Evolutionary conservation across 2,888 invertebrate genomes (phyloP).

Genomic region (Temnothorax rugatulus): DNA sequence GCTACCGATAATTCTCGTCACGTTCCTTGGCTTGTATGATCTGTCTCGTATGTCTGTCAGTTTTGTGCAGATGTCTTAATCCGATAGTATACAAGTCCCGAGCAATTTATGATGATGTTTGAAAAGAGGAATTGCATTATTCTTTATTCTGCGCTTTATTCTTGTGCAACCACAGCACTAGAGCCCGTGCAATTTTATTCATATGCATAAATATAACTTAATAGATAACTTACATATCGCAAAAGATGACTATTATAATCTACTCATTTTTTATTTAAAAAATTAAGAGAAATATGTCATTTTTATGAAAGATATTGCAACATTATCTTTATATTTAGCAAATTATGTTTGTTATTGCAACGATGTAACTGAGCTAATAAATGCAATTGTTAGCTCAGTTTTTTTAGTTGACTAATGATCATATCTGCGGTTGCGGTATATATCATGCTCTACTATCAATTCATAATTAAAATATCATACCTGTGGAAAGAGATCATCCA

Average conservation of each 20-base stretch:
- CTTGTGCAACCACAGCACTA: not conserved
- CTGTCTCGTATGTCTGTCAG: conserved; percentile 61
- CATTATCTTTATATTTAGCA: not conserved
- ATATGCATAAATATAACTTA: conserved; percentile 6
- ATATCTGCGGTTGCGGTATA: not conserved
- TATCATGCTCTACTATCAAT: not conserved
- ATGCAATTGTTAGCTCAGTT: not conserved
- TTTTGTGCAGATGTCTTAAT: conserved; percentile 75
- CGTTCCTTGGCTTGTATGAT: conserved; percentile 71
- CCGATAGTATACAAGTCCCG: conserved; percentile 66
- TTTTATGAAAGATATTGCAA: not conserved
- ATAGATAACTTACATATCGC: not conserved
- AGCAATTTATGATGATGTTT: conserved; percentile 59
- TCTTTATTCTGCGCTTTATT: not conserved
- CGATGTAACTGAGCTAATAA: not conserved
- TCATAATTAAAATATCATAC: conserved; percentile 24
- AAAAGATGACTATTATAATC: not conserved
- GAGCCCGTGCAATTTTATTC: not conserved
- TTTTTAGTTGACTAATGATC: not conserved
- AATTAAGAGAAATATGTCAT: not conserved
- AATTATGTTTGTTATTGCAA: not conserved
- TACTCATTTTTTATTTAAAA: not conserved
- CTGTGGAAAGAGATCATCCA: not conserved
- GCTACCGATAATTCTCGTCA: conserved; percentile 74
- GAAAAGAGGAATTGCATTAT: conserved; percentile 50